Evolutionary conservation across 2,797 vertebrate species (phyloP).

Genomic region (Hypotaenidia okinawae): DNA sequence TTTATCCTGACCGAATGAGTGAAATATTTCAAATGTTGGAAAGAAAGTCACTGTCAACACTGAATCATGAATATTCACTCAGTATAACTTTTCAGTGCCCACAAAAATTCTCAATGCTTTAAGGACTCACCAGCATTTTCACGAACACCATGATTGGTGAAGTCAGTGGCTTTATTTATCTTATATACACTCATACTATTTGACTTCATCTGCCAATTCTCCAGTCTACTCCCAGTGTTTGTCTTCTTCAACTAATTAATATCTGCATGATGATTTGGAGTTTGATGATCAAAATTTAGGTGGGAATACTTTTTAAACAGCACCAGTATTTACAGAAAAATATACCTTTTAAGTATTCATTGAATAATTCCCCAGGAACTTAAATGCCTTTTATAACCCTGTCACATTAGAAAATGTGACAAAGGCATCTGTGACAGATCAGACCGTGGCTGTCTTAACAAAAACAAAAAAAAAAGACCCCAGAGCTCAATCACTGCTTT

Average conservation of each 20-base stretch:
- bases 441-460: neutral
- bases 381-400: neutral
- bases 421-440: neutral
- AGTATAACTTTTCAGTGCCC: neutral
- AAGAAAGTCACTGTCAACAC: neutral
- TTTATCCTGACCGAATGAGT: neutral
- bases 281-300: neutral
- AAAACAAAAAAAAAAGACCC: neutral
- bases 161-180: neutral
- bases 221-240: neutral
- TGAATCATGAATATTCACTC: neutral
- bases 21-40: conserved; percentile 14
- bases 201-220: neutral
- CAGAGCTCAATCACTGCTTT: neutral
- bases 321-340: neutral
- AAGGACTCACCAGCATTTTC: neutral
- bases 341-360: neutral
- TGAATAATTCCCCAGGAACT: neutral
- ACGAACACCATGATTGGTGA: neutral
- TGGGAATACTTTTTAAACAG: neutral
- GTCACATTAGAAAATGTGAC: neutral
- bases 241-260: neutral
- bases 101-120: neutral
- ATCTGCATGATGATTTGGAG: neutral
- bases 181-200: neutral